These are phyloP conservation scores for Manis crassicaudata DNA, from an alignment of 2,797 vertebrate genomes.

Conservation along the genomic window DNA sequence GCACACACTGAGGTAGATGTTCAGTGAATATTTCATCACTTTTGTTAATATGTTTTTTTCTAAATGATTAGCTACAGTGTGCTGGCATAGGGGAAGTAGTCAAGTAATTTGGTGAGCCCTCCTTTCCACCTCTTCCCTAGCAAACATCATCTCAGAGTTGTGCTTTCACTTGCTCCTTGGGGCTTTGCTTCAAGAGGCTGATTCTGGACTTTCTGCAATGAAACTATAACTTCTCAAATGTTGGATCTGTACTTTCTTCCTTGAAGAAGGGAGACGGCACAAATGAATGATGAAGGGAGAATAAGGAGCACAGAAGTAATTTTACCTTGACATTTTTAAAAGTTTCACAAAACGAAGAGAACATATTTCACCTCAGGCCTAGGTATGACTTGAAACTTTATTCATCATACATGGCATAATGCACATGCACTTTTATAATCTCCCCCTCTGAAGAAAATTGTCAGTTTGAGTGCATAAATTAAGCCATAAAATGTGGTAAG, in stretches of 20 bases:
- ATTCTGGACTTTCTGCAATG: not conserved
- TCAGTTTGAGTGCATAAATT: not conserved
- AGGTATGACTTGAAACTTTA: not conserved
- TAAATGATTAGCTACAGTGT: not conserved
- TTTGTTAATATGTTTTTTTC: not conserved
- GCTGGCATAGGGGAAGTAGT: not conserved
- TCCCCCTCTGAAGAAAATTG: slow-evolving; percentile 7
- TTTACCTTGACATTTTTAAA: not conserved
- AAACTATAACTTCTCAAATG: not conserved
- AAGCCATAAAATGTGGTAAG: not conserved
- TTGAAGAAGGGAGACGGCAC: not conserved
- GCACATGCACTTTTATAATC: not conserved
- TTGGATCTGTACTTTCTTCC: not conserved
- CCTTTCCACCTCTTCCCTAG: not conserved
- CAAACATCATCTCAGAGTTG: not conserved
- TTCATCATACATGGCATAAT: not conserved
- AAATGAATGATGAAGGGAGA: not conserved
- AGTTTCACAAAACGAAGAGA: not conserved
- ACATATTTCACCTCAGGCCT: not conserved
- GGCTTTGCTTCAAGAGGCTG: not conserved
- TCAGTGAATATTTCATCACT: not conserved
- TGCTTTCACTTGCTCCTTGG: not conserved
- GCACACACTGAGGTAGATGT: not conserved
- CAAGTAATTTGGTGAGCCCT: not conserved
- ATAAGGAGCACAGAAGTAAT: not conserved